These are phyloP conservation scores for Mesaphorura yosii DNA, from an alignment of 1,140 invertebrate genomes.

Conservation along the genomic window DNA sequence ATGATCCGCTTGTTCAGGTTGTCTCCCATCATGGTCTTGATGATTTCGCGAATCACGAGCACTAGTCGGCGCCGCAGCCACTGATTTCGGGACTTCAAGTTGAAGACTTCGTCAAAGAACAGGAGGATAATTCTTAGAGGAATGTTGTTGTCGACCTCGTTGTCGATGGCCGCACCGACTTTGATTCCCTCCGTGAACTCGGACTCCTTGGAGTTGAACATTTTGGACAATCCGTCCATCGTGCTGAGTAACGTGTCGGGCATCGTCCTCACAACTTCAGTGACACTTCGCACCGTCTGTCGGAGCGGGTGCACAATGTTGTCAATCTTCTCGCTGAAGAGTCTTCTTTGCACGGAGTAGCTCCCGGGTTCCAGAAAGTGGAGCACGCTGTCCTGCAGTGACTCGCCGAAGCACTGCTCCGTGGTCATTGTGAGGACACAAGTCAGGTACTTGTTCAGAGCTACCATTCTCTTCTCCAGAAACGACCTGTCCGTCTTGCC, in stretches of 20 bases:
- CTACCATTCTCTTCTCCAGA: conserved; percentile 70
- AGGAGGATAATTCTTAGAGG: conserved; percentile 72
- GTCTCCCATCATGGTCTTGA: conserved; percentile 67
- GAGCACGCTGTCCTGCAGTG: conserved; percentile 53
- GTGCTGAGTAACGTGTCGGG: conserved; percentile 69
- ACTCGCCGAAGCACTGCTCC: conserved; percentile 34
- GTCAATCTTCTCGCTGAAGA: conserved; percentile 29
- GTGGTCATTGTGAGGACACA: conserved; percentile 33
- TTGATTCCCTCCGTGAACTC: conserved; percentile 36
- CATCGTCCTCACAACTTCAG: conserved; percentile 60
- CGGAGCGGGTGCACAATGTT: conserved; percentile 62
- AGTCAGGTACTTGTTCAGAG: conserved; percentile 71
- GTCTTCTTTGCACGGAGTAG: conserved; percentile 49
- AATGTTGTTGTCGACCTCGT: conserved; percentile 67
- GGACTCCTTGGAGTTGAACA: conserved; percentile 36
- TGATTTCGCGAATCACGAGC: conserved; percentile 61
- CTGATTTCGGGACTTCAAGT: conserved; percentile 71
- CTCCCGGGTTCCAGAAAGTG: conserved; percentile 66
- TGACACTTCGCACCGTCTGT: conserved; percentile 63
- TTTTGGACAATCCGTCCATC: conserved; percentile 62
- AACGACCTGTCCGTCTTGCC: conserved; percentile 61
- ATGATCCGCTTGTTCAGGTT: conserved; percentile 80
- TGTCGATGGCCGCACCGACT: conserved; percentile 49
- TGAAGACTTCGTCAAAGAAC: conserved; percentile 84
- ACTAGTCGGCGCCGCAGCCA: conserved; percentile 75